A percentile compares a stretch with the other conserved stretches of the same genome.
Conservation (phyloP, 35 echinoderm and acorn worm genomes). For the Diadema setosum region DNA sequence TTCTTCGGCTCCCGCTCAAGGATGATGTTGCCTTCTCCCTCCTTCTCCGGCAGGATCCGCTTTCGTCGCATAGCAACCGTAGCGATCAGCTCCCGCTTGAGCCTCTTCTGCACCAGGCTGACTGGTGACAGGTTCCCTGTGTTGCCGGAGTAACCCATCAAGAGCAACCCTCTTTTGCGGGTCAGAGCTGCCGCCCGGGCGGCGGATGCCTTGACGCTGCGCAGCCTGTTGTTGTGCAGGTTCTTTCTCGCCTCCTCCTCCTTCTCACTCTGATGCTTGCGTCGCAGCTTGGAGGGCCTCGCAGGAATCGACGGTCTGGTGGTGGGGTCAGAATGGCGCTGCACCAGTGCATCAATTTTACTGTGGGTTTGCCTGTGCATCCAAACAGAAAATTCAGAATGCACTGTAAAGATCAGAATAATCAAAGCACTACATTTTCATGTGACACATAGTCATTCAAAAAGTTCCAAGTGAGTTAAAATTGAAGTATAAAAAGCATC, state of each 20-base stretch:
- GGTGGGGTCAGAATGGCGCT: neutral
- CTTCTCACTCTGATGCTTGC: neutral
- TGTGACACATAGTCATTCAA: too few species aligned
- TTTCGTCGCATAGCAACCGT: slow-evolving; percentile 1
- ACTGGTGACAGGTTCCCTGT: neutral
- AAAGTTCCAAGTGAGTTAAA: too few species aligned
- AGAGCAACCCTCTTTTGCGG: neutral
- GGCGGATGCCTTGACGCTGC: neutral
- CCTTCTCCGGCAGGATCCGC: neutral
- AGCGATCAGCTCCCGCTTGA: slow-evolving; percentile 3
- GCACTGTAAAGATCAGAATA: too few species aligned
- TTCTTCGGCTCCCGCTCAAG: neutral
- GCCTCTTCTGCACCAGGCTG: neutral
- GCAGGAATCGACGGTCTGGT: neutral
- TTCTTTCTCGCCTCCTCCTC: neutral
- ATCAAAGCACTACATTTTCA: too few species aligned
- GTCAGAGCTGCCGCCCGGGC: neutral
- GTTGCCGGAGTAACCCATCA: neutral
- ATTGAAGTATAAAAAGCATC: too few species aligned
- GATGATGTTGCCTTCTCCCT: neutral
- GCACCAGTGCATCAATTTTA: slow-evolving; percentile 3
- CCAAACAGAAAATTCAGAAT: neutral
- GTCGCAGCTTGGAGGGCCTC: neutral
- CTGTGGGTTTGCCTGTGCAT: neutral
- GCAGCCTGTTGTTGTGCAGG: neutral